Base-by-base conservation (phyloP, 1,140 invertebrate species). In the Aradophagus sp. region DNA sequence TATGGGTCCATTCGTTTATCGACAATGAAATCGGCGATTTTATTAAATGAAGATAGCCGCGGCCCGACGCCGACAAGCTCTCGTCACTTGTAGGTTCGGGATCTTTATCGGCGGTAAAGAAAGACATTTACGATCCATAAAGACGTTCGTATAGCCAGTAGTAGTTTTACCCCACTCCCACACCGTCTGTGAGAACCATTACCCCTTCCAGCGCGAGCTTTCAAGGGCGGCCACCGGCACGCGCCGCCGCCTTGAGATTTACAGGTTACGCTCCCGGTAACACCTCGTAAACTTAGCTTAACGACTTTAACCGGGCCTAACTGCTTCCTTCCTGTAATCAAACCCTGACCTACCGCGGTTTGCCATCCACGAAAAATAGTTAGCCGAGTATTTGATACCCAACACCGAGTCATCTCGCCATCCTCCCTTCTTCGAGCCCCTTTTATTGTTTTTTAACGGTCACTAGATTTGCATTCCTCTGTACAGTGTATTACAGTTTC, bases 41-140 rank as follows among this genome's bases (percentile, higher is more conserved):
- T 69, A 74, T 75, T 75, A 69, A 77, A 67, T 42, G 42, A 44
- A 44, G 35, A 15, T 36, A 41, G 55, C 5, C 27, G 34, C 50
- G 44, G 52, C 65, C 12, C 14, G 67, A 35, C 67, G 65, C 73
- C 71, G 65, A 70, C 63, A 68, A 47, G 42, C 68, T 66, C 75
- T 75, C 78, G 82, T 82, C 78, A 83, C 81, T 77, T 78, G 63
- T 61, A 72, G 74, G 68, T 76, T 77, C 62, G 72, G 79, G 75
- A 84, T 84, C 79, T 86, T 86, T 86, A 86, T 86, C 84, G 83
- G 80, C 72, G 80, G 81, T 84, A 85, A 83, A 85, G 80, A 81
- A 84, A 85, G 84, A 86, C 84, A 76, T 86, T 86, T 86, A 86
- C 83, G 84, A 85, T 86, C 84, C 83, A 86, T 85, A 85, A 85